Evolutionary conservation across 2,888 invertebrate species (phyloP), one percentile per base, ranked within the genome.

Genomic region (Geophilus truncorum): DNA sequence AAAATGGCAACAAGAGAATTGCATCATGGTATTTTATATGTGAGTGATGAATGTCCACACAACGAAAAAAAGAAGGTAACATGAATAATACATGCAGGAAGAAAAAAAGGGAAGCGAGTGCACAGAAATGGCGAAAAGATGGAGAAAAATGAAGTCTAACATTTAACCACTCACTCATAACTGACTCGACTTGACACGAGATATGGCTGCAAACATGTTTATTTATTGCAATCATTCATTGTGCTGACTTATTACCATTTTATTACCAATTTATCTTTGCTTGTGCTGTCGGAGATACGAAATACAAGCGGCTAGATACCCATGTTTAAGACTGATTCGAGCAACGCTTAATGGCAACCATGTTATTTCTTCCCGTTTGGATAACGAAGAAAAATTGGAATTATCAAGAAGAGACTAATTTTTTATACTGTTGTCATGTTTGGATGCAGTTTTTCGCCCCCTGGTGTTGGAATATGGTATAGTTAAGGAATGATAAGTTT

Each of bases 201-300:
- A 62, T 62, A 62, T 25, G 25, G 28, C 45, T 45, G 62, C 28
- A 23, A 28, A 62, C 62, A 62, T 62, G 62, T 62, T 62, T 62
- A 62, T 62, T 62, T 62, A 62, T 62, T 62, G 62, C 62, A 62
- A 62, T 62, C 62, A 62, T 62, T 62, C 62, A 62, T 62, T 62
- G 62, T 62, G 62, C 25, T 62, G 62, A 62, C 62, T 62, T 62
- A 62, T 62, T 62, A 62, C 28, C 62, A 62, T 62, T 62, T 62
- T 62, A 62, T 62, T 62, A 62, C 12, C 62, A 28, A 62, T 62
- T 62, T 62, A 62, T 62, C 62, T 62, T 23, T 12, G 28, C 25
- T 62, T 15, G 23, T 23, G 57, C 25, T 1, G 25, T 57, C 25
- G n/a, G 5, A 45, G 45, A 45, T 45, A 45, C 18, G 45, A 45